Base-by-base conservation (phyloP, 2,888 invertebrate genomes). In the Pardosa pseudoannulata region DNA sequence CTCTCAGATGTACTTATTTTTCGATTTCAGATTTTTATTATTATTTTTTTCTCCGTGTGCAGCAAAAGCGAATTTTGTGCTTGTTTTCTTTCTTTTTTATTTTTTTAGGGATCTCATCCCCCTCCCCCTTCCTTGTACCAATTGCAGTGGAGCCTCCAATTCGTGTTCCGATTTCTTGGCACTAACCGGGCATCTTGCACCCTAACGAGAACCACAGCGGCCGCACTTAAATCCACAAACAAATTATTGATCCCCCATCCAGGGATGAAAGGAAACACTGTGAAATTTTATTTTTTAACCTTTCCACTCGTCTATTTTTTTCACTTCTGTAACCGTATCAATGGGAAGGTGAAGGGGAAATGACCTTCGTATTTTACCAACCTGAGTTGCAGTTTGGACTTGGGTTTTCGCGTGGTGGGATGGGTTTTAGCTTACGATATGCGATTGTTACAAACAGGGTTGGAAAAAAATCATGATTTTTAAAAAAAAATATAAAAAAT, bases 1-100 rank as follows among this genome's bases (percentile, higher is more conserved):
- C 74, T 73, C 82, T 83, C 72, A 79, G 85, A 73, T 85, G 85
- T 85, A 85, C 85, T 85, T 85, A 85, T 85, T 85, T 85, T 85
- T 85, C 85, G 79, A 85, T 85, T 85, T 85, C 79, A 79, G 79
- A 50, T 79, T 85, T 78, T 82, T 36, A 9, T 71, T 83, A 27
- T 64, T 74, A 31, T 50, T 81, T 73, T 68, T 73, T 79, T 64
- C 27, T 65, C 31, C 1, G 36, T 72, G 36, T 29, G 71, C 41
- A 64, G 28, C 16, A 62, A 71, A 64, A 71, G 46, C 19, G 13
- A 46, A 46, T 46, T 46, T 16, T 16, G 46, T 16, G 9, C 46
- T 16, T 16, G 9, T 2, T 16, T 16, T 16, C 46, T 16, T 16
- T 2, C 46, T 16, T 2, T 16, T 46, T 16, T 46, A 9, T 36